A percentile compares a stretch with the other conserved stretches of the same genome.
phyloP scores from a whole-genome alignment of 1,140 invertebrate genomes.

The Drosophila pallidifrons region DNA sequence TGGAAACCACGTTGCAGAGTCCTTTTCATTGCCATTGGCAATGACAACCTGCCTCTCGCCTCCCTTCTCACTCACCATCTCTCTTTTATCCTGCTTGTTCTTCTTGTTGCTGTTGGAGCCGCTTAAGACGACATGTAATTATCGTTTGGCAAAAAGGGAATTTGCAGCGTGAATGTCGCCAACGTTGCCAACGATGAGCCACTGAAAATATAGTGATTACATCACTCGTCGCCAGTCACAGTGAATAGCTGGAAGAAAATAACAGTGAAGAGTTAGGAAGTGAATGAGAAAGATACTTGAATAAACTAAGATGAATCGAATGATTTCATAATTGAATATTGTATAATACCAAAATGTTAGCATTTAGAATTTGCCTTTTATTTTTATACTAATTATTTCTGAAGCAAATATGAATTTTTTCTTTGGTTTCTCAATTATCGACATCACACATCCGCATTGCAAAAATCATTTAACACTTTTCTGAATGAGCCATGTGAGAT shows the following conservation, averaged over 20 bases:
- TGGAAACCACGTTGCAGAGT: not conserved
- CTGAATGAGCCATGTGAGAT: no score
- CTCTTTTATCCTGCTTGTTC: not conserved
- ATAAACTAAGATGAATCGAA: no score
- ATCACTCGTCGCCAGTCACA: constrained; percentile 15
- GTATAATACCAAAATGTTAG: no score
- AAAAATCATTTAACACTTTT: no score
- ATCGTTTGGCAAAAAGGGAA: constrained; percentile 64
- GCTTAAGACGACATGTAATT: constrained; percentile 80
- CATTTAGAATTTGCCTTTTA: no score
- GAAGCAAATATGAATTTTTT: no score
- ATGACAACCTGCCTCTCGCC: constrained; percentile 15
- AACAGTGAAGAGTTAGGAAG: not conserved
- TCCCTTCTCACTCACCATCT: not conserved
- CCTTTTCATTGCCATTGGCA: constrained; percentile 45
- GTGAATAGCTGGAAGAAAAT: constrained; percentile 3
- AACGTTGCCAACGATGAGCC: constrained; percentile 5
- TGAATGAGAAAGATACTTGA: no score
- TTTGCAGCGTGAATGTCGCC: constrained; percentile 36
- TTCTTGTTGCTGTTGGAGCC: constrained; percentile 17
- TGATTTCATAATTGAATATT: no score
- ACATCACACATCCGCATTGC: no score
- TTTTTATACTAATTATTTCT: no score
- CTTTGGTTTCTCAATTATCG: no score
- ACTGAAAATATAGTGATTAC: constrained; percentile 11